A percentile compares a stretch with the other conserved stretches of the same genome.
phyloP scores from a whole-genome alignment of 2,888 invertebrate species.

The Ophion ellenae region DNA sequence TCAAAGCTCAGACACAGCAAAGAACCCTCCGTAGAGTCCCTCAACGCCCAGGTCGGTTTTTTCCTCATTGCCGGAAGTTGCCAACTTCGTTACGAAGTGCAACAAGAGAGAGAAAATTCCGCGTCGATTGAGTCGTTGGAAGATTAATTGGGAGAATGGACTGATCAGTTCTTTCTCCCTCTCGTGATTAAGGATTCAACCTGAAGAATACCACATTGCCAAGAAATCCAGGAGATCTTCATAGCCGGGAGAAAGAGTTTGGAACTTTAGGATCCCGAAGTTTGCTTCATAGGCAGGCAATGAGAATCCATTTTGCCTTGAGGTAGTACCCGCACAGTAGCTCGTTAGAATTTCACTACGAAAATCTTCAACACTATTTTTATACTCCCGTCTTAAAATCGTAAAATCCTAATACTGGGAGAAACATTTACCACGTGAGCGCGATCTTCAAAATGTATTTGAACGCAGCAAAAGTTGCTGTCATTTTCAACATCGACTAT shows the following conservation, averaged over 20 bases:
- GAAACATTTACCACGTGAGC: neutral
- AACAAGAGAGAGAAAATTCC: neutral
- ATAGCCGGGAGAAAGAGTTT: neutral
- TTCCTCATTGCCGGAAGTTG: neutral
- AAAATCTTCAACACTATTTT: neutral
- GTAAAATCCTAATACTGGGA: neutral
- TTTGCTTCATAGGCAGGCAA: too few species aligned
- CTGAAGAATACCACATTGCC: conserved; percentile 1
- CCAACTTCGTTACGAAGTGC: neutral
- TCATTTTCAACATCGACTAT: neutral
- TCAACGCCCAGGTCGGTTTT: conserved; percentile 8
- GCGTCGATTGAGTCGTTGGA: conserved; percentile 6
- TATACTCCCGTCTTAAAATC: neutral
- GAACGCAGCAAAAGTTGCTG: neutral
- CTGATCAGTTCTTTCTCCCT: neutral
- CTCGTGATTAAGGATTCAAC: neutral
- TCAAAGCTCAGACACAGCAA: neutral
- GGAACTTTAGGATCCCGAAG: too few species aligned
- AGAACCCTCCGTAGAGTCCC: neutral
- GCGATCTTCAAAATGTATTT: neutral
- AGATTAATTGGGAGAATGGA: conserved; percentile 2
- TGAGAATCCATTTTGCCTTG: neutral
- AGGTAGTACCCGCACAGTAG: neutral
- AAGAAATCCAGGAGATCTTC: neutral
- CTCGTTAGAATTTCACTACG: neutral